Conservation (phyloP, 2,797 vertebrate species). For the Lemur catta region DNA sequence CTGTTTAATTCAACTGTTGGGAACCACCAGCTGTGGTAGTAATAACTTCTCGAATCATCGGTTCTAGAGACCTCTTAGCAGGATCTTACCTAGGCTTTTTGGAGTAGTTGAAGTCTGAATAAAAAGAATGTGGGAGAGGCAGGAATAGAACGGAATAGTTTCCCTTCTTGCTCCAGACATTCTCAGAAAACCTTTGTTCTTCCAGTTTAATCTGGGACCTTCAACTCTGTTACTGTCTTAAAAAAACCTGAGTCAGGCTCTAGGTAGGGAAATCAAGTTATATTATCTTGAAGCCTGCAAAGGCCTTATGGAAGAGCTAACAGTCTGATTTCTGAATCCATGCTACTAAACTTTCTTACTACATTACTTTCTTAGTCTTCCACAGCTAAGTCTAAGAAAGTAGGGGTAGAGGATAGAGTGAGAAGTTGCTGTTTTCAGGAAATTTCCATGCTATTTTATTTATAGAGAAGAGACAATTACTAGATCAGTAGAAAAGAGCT, state of each 20-base stretch:
- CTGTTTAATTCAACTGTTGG: neutral
- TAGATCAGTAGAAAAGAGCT: neutral
- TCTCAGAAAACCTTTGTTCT: neutral
- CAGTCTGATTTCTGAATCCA: neutral
- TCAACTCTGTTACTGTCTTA: neutral
- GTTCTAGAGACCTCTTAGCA: conserved; percentile 7
- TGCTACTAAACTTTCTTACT: neutral
- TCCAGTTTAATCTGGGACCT: conserved; percentile 5
- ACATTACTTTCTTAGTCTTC: neutral
- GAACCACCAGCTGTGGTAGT: neutral
- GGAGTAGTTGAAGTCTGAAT: neutral
- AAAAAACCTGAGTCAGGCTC: neutral
- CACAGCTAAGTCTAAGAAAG: neutral
- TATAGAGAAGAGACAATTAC: neutral
- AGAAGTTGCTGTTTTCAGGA: neutral
- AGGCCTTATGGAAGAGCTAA: neutral
- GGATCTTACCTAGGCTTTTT: neutral
- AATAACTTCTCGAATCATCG: neutral
- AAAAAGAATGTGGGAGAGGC: neutral
- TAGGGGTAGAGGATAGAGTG: neutral
- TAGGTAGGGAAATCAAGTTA: neutral
- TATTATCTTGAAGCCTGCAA: neutral
- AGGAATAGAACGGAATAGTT: neutral
- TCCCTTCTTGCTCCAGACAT: neutral
- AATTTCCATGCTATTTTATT: neutral